These are phyloP conservation scores for Diplogasteroides magnus DNA, from an alignment of 1,140 invertebrate genomes.

Conservation along the genomic window DNA sequence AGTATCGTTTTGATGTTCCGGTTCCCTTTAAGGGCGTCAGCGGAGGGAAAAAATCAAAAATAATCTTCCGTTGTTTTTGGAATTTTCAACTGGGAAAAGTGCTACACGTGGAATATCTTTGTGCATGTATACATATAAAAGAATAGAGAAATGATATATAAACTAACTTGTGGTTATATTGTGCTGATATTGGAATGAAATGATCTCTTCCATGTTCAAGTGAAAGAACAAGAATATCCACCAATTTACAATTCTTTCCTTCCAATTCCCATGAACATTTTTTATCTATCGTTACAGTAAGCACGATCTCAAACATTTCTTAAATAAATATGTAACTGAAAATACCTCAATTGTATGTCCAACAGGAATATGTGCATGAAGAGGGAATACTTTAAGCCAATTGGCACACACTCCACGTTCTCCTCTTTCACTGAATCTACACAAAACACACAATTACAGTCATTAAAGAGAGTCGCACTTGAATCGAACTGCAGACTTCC, in stretches of 20 bases:
- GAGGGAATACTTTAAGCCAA: conserved; percentile 24
- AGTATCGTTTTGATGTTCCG: neutral
- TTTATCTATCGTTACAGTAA: conserved; percentile 31
- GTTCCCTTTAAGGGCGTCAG: neutral
- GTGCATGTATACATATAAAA: conserved; percentile 18
- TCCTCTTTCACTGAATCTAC: conserved; percentile 2
- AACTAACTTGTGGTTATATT: conserved; percentile 24
- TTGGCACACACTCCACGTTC: conserved; percentile 1
- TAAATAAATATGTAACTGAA: neutral
- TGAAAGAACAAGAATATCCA: conserved; percentile 44
- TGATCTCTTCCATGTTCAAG: conserved; percentile 49
- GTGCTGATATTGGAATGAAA: conserved; percentile 47
- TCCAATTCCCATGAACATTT: conserved; percentile 16
- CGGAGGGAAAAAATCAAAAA: neutral
- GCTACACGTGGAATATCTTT: neutral
- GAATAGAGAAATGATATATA: conserved; percentile 10
- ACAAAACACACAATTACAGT: conserved; percentile 30
- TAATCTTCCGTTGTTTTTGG: neutral
- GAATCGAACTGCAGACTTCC: conserved; percentile 23
- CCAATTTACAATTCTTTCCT: conserved; percentile 10
- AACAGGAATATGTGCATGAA: conserved; percentile 17
- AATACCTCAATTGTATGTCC: conserved; percentile 16
- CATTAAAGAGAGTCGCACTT: conserved; percentile 20
- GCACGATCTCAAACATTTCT: conserved; percentile 15
- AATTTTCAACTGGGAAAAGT: conserved; percentile 3